phyloP scores from a whole-genome alignment of 2,797 vertebrate species.

The Calcarius lapponicus region DNA sequence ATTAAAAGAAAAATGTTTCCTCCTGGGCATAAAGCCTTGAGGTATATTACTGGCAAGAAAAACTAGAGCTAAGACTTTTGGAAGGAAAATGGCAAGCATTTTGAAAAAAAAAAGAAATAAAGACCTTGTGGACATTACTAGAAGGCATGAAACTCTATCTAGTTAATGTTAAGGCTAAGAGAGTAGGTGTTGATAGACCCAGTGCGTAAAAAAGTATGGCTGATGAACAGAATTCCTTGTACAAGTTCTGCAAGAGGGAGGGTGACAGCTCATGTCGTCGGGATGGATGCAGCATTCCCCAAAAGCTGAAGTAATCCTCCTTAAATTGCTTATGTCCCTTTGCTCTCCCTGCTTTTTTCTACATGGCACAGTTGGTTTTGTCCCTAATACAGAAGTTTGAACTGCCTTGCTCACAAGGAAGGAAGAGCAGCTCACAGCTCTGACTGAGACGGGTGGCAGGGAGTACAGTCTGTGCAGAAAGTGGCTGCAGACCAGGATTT shows the following conservation, averaged over 20 bases:
- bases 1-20: background rate
- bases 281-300: background rate
- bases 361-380: background rate
- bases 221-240: background rate
- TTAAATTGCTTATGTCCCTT: background rate
- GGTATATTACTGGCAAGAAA: background rate
- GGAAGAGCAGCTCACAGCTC: background rate
- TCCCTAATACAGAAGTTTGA: background rate
- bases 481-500: accelerated
- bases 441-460: background rate
- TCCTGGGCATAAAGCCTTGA: background rate
- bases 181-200: background rate
- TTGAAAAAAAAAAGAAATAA: background rate
- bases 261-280: background rate
- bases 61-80: background rate
- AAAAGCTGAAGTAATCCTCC: background rate
- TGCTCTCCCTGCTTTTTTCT: background rate
- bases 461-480: background rate
- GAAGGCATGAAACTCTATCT: background rate
- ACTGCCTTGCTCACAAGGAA: background rate
- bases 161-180: background rate
- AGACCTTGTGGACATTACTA: background rate
- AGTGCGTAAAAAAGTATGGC: background rate
- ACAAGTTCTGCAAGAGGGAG: background rate
- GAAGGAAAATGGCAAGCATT: background rate